A percentile compares a stretch with the other conserved stretches of the same genome.
Conservation (phyloP, 2,113 vertebrate species). For the Reinhardtius hippoglossoides region DNA sequence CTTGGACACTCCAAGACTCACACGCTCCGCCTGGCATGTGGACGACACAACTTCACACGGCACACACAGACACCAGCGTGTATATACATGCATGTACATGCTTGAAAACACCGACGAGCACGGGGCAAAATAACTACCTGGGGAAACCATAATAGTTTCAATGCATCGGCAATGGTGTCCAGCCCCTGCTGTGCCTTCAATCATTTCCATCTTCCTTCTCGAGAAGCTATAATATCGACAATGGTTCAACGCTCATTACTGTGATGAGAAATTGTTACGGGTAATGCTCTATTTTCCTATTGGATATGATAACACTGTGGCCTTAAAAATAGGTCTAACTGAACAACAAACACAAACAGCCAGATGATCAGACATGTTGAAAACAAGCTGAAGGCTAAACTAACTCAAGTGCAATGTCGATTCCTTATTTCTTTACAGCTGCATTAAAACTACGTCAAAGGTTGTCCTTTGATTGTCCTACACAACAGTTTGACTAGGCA, state of each 20-base stretch:
- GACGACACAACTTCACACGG: neutral
- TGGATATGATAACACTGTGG: neutral
- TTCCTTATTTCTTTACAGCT: too few relatives aligned
- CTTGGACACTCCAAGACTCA: slow-evolving; percentile 48
- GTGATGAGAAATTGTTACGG: neutral
- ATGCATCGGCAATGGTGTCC: neutral
- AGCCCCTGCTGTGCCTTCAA: slow-evolving; percentile 4
- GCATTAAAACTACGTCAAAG: too few relatives aligned
- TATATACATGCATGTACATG: neutral
- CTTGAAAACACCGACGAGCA: slow-evolving; percentile 1
- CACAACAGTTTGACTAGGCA: too few relatives aligned
- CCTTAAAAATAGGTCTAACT: neutral
- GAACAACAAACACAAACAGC: neutral
- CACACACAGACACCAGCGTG: neutral
- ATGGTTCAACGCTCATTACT: slow-evolving; percentile 8
- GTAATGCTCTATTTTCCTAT: neutral
- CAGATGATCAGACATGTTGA: neutral
- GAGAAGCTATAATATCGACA: slow-evolving; percentile 3
- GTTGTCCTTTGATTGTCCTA: too few relatives aligned
- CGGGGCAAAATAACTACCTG: neutral
- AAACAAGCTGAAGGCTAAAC: neutral
- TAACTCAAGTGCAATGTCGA: too few relatives aligned
- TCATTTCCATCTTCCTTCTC: slow-evolving; percentile 7
- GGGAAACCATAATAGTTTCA: neutral
- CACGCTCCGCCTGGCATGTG: neutral